phyloP scores from a whole-genome alignment of 1,140 invertebrate species.

The Zeugodacus cucurbitae region DNA sequence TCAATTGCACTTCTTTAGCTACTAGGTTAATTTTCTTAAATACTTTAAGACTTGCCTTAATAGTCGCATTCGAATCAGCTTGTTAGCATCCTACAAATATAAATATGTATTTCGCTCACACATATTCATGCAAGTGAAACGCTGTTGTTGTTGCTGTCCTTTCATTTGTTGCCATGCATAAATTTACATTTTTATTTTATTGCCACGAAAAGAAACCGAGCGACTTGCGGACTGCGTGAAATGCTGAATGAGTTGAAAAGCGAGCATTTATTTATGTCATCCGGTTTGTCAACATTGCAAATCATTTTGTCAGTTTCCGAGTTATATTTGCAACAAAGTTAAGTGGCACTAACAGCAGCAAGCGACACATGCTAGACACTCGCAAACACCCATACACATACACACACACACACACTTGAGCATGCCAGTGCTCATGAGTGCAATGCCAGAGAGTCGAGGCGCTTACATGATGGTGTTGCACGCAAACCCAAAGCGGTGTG shows the following conservation, averaged over 20 bases:
- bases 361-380: background rate
- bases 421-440: background rate
- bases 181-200: constrained; percentile 22
- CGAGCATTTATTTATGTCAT: constrained; percentile 30
- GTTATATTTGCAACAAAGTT: constrained; percentile 31
- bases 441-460: background rate
- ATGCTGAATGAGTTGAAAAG: constrained; percentile 18
- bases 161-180: constrained; percentile 17
- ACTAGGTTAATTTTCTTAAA: no score
- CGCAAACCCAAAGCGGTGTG: no score
- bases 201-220: background rate
- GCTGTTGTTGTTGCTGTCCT: constrained; percentile 11
- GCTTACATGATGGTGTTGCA: no score
- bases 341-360: constrained; percentile 13
- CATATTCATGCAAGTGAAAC: background rate
- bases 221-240: background rate
- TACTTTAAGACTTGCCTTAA: no score
- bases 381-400: background rate
- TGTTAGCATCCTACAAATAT: background rate
- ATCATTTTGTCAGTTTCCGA: constrained; percentile 35
- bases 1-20: no score
- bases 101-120: background rate
- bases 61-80: no score
- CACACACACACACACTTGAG: background rate
- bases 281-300: constrained; percentile 38